Base-by-base conservation (phyloP, 2,113 vertebrate genomes). In the Nansenia antarctica region DNA sequence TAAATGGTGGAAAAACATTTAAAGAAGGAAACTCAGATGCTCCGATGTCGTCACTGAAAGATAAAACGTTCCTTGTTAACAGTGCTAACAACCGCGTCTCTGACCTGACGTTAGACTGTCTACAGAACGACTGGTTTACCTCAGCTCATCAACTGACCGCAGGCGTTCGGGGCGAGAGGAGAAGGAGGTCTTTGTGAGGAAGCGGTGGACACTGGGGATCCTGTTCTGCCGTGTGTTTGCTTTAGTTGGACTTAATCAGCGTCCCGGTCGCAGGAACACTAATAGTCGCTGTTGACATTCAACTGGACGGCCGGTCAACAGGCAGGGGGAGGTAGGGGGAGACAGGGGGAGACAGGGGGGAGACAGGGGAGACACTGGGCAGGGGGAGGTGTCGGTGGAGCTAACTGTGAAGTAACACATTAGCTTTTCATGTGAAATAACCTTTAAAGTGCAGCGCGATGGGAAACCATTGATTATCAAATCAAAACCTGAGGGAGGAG, bases 241-340 rank as follows among this genome's bases (percentile, higher is more conserved):
- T 80, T 78, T 70, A 65, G 61, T 82, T 82, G 68, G 58, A 84
- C 15, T 65, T 45, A 49, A 79, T 76, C 59, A 70, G 86, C 84
- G 83, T 53, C 81, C 86, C 82, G 20, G 73, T 42, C 5, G 32
- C 27, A 59, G 37, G 76, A 84, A 78, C 62, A 72, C 69, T 80
- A 12, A 69, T 80, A 65, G 30, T 82, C 84, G 39, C 69, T 82
- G 57, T 80, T 86, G 72, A 61, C 89, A 79, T 82, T 82, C 79
- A 83, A 84, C 83, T 61, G 73, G 77, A 86, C 64, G 66, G 77
- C 75, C 81, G 82, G 59, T 67, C 89, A 91, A 91, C 81, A 83
- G 14, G 55, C 65, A 76, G 76, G 87, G 83, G 89, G 88, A 89
- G 73, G 69, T 42, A 49, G 24, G 37, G 12, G 12, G 27, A 30